Evolutionary conservation across 2,797 vertebrate genomes (phyloP).

Genomic region (Sylvilagus floridanus): DNA sequence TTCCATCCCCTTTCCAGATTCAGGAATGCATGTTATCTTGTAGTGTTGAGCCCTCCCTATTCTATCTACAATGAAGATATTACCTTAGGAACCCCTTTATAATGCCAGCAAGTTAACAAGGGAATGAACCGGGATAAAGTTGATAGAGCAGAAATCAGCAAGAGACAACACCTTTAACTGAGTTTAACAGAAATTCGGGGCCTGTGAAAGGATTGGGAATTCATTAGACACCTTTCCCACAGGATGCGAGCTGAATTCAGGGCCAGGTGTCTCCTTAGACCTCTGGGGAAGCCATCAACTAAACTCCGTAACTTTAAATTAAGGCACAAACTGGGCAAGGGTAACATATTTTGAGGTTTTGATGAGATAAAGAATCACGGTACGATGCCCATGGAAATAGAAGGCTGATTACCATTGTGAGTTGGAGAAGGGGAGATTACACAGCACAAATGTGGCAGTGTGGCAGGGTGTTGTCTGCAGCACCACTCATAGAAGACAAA

Average conservation of each 20-base stretch:
- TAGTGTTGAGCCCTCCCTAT: background rate
- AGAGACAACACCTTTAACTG: constrained; percentile 35
- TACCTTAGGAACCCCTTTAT: background rate
- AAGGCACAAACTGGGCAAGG: background rate
- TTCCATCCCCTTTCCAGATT: background rate
- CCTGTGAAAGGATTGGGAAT: constrained; percentile 8
- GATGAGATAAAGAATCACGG: constrained; percentile 23
- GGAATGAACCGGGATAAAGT: constrained; percentile 12
- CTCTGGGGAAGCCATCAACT: background rate
- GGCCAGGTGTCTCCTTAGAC: background rate
- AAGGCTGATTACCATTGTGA: background rate
- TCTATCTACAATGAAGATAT: constrained; percentile 13
- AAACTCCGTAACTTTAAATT: background rate
- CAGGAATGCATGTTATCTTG: background rate
- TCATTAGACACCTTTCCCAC: constrained; percentile 40
- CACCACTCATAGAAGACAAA: background rate
- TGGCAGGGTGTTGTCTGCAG: background rate
- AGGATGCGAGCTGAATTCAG: background rate
- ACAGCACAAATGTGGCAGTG: background rate
- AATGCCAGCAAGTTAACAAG: constrained; percentile 6
- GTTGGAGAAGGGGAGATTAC: background rate
- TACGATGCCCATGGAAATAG: background rate
- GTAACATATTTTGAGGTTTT: constrained; percentile 18
- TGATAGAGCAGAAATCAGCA: background rate
- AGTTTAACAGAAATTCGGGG: background rate